A percentile compares a stretch with the other conserved stretches of the same genome.
These are phyloP conservation scores for Struthidea cinerea DNA, from an alignment of 2,113 vertebrate species.

Conservation along the genomic window DNA sequence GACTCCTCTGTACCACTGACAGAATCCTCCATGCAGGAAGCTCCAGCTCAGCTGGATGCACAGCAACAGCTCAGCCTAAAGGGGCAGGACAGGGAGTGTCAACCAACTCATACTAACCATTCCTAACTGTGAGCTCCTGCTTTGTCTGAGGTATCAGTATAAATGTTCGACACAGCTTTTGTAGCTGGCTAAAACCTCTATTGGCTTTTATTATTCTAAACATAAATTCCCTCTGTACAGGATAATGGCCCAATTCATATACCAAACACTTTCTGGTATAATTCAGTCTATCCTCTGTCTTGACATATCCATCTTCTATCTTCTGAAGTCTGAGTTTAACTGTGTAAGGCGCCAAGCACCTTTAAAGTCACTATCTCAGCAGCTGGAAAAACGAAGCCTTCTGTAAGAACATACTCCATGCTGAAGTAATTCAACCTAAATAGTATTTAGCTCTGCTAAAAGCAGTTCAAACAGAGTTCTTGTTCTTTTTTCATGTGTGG, in stretches of 20 bases:
- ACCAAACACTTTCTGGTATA: neutral
- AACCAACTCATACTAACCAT: neutral
- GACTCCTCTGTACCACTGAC: rapidly evolving
- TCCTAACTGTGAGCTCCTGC: neutral
- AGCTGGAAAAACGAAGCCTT: neutral
- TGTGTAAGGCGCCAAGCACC: neutral
- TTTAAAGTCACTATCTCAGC: neutral
- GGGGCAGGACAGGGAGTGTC: neutral
- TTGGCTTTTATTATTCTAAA: neutral
- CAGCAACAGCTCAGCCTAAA: neutral
- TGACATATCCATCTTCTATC: neutral
- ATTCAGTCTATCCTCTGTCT: neutral
- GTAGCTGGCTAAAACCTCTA: neutral
- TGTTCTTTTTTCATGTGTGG: neutral
- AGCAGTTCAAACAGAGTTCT: neutral
- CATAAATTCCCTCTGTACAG: neutral
- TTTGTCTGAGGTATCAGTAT: neutral
- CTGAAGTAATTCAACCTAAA: neutral
- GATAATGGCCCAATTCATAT: neutral
- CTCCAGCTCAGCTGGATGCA: neutral
- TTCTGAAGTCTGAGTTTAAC: neutral
- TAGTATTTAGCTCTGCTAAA: neutral
- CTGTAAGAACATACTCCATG: neutral
- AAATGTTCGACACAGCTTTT: neutral
- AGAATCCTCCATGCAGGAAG: neutral